Evolutionary conservation across 1,140 invertebrate genomes (phyloP).

Genomic region (Hylaeus volcanicus): DNA sequence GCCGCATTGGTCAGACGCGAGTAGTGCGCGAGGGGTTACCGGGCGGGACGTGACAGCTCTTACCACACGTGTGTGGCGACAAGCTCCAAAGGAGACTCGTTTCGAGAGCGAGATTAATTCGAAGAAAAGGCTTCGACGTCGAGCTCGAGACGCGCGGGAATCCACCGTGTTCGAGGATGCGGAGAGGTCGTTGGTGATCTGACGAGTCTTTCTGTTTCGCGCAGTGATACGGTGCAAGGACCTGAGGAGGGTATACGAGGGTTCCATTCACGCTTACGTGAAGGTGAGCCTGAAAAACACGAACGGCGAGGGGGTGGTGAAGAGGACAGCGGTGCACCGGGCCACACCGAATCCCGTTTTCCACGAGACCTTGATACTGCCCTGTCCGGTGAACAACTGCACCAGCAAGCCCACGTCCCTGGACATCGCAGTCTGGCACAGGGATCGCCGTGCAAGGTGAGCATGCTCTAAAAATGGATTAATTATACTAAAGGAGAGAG

Average conservation of each 20-base stretch:
- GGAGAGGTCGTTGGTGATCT: background rate
- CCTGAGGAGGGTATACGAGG: conserved; percentile 74
- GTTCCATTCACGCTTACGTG: conserved; percentile 78
- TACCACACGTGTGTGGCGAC: background rate
- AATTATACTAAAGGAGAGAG: too few species aligned
- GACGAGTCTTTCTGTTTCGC: conserved; percentile 36
- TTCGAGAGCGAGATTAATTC: too few species aligned
- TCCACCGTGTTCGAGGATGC: too few species aligned
- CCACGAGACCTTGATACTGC: conserved; percentile 76
- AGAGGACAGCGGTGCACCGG: conserved; percentile 79
- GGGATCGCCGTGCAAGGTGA: conserved; percentile 80
- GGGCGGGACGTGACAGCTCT: conserved; percentile 26
- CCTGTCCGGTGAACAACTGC: conserved; percentile 72
- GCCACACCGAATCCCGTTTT: conserved; percentile 79
- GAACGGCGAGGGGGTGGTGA: conserved; percentile 74
- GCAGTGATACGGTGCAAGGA: conserved; percentile 80
- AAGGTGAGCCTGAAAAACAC: conserved; percentile 76
- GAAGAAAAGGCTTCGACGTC: too few species aligned
- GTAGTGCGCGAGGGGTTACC: conserved; percentile 53
- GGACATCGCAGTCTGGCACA: conserved; percentile 80
- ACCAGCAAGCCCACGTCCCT: conserved; percentile 73
- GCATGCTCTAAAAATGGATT: conserved; percentile 31
- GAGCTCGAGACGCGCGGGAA: too few species aligned
- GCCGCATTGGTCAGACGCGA: conserved; percentile 68
- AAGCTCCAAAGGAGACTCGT: too few species aligned